Percentiles rank a stretch among this genome's conserved stretches.
These are phyloP conservation scores for Alsophila aescularia DNA, from an alignment of 2,888 invertebrate species.

Conservation along the genomic window DNA sequence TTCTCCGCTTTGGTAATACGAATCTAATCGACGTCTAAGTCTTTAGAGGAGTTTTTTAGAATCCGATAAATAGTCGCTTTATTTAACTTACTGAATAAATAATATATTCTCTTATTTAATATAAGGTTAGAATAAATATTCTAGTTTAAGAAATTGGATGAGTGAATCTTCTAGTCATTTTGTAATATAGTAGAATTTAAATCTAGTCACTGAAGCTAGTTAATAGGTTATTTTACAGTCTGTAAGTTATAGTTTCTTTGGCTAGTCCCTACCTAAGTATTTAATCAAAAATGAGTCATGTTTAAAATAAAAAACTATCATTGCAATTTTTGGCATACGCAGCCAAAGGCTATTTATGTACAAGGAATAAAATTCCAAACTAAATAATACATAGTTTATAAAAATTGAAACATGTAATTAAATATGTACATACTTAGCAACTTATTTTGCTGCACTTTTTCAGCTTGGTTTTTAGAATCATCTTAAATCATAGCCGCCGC, in stretches of 20 bases:
- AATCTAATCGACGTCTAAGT: not conserved
- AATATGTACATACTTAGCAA: not conserved
- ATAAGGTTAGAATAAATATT: not conserved
- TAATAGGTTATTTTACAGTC: not conserved
- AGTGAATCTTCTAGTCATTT: constrained; percentile 75
- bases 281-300: not conserved
- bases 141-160: constrained; percentile 46
- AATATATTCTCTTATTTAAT: constrained; percentile 15
- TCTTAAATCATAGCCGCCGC: too few species aligned
- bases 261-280: not conserved
- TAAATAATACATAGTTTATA: not conserved
- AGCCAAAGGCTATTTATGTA: constrained; percentile 12
- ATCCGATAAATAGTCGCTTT: constrained; percentile 64
- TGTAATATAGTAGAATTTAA: constrained; percentile 44
- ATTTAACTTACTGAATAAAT: constrained; percentile 37
- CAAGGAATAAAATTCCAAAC: constrained; percentile 36
- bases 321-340: not conserved
- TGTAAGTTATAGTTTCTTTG: not conserved
- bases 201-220: constrained; percentile 41
- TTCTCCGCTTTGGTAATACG: not conserved
- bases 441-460: not conserved
- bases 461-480: too few species aligned
- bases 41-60: constrained; percentile 51
- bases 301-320: not conserved
- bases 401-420: not conserved